phyloP scores from a whole-genome alignment of 1,140 invertebrate genomes.

The Meteorus sp. region DNA sequence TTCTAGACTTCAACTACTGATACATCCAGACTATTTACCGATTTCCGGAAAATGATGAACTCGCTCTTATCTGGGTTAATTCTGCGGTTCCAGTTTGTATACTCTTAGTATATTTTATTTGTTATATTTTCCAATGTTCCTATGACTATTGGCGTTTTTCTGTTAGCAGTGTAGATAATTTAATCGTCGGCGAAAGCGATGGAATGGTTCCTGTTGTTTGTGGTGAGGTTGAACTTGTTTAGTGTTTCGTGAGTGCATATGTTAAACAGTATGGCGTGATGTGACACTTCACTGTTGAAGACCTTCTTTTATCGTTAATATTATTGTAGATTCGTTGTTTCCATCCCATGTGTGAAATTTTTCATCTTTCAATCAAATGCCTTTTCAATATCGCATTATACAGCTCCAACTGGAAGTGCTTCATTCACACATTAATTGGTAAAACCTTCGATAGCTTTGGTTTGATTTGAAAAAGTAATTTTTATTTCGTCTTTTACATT shows the following conservation, averaged over 20 bases:
- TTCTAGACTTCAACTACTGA: neutral
- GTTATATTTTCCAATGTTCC: neutral
- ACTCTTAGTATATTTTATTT: neutral
- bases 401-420: too few species aligned
- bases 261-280: conserved; percentile 27
- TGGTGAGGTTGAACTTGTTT: conserved; percentile 8
- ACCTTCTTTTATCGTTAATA: conserved; percentile 1
- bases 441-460: too few species aligned
- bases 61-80: neutral
- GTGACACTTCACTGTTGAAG: conserved; percentile 21
- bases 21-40: neutral
- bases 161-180: conserved; percentile 24
- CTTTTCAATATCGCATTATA: too few species aligned
- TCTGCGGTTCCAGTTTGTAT: conserved; percentile 14
- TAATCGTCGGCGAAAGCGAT: conserved; percentile 32
- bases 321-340: neutral
- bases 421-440: too few species aligned
- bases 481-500: too few species aligned
- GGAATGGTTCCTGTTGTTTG: neutral
- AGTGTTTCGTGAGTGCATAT: conserved; percentile 22
- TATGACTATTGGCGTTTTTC: too few species aligned
- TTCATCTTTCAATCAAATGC: too few species aligned
- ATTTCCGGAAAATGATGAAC: neutral
- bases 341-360: conserved; percentile 5
- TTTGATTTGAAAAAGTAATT: too few species aligned